Base-by-base conservation (phyloP, 2,113 vertebrate species). In the Pseudonaja textilis region DNA sequence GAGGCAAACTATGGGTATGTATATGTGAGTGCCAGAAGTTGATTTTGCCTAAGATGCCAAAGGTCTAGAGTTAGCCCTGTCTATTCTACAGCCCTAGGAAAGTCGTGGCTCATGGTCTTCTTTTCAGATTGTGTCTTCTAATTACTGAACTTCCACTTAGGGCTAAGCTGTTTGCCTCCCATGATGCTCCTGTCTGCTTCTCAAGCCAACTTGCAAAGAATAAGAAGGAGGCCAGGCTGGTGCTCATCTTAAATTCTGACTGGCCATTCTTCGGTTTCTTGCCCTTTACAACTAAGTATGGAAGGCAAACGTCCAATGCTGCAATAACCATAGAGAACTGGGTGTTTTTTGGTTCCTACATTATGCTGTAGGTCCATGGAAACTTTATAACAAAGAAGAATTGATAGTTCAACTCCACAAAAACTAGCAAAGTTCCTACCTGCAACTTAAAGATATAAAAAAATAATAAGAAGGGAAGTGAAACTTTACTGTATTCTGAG, bases 81-180 rank as follows among this genome's bases (percentile, higher is more conserved):
- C 61, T 69, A 16, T 56, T 86, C 39, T 16, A 42, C n/a, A 59
- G 74, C 69, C 23, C 88, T 85, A 55, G 92, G 54, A 42, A 93
- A 55, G 39, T 25, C 34, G 61, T 86, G 50, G 88, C 54, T 59
- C 88, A 85, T 89, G 69, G 69, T 89, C 54, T 34, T 88, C 22
- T 93, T 93, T 69, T 93, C 88, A 89, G 85, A n/a, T 45, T 86
- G 88, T 18, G 23, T 88, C 87, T 57, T 92, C 64, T 89, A 92
- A 92, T 57, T 89, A 89, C 81, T 92, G 87, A 92, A 92, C 42
- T 69, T 18, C 29, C 54, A 85, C 22, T 50, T 89, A 88, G 88
- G 85, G 4, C 12, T n/a, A 69, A n/a, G 61, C 29, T 69, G 26
- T 69, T 69, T n/a, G 29, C 26, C 61, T 69, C 12, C 61, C 29